phyloP scores from a whole-genome alignment of 2,113 vertebrate genomes.

The Passer montanus region DNA sequence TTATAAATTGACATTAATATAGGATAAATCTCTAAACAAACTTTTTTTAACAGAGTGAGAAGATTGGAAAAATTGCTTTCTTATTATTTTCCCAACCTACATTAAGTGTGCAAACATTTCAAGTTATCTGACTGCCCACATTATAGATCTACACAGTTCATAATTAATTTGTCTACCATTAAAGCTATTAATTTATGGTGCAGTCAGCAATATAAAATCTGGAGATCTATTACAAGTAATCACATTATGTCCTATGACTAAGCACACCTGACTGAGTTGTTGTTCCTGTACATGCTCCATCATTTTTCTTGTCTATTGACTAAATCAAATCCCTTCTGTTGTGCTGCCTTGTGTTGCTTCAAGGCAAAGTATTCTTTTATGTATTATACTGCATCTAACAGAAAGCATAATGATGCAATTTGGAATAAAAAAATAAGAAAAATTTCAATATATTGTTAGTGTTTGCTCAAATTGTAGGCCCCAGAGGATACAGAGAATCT shows the following conservation, averaged over 20 bases:
- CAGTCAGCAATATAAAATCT: neutral
- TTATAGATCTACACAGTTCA: neutral
- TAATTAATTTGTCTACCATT: neutral
- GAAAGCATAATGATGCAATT: neutral
- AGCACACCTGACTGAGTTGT: neutral
- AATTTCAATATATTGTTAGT: neutral
- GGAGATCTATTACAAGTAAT: neutral
- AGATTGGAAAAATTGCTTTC: neutral
- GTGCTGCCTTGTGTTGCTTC: neutral
- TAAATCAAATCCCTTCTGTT: neutral
- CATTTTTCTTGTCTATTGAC: neutral
- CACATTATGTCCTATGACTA: neutral
- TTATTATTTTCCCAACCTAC: neutral
- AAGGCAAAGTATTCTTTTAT: neutral
- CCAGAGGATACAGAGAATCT: slow-evolving; percentile 62
- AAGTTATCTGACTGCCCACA: neutral
- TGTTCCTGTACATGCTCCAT: neutral
- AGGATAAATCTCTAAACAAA: neutral
- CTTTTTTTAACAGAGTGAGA: neutral
- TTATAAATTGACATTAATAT: neutral
- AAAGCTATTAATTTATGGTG: neutral
- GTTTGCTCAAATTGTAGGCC: slow-evolving; percentile 72
- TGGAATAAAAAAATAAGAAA: neutral
- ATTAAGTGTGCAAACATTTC: neutral
- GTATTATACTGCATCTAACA: neutral